phyloP scores from a whole-genome alignment of 2,797 vertebrate species.

The Champsocephalus esox region DNA sequence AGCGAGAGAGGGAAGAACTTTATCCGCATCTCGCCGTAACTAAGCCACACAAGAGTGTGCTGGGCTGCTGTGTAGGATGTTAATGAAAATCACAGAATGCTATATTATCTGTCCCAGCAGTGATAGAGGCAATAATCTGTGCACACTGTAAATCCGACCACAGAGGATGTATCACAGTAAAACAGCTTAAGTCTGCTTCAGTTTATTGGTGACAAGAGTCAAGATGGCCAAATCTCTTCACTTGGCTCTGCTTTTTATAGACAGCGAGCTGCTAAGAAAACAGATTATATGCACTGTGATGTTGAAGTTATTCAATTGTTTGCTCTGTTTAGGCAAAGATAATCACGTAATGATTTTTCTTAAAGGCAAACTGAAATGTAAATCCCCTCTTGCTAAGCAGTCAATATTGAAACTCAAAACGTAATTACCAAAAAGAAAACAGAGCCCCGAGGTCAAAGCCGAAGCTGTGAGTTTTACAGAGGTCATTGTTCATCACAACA shows the following conservation, averaged over 20 bases:
- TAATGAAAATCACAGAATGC: constrained; percentile 74
- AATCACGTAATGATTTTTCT: background rate
- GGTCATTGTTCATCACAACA: background rate
- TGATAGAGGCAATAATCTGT: constrained; percentile 75
- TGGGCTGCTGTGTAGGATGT: constrained; percentile 71
- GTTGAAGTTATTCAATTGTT: constrained; percentile 13
- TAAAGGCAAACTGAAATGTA: background rate
- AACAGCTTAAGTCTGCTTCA: constrained; percentile 63
- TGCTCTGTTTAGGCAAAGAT: constrained; percentile 3
- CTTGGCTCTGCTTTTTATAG: constrained; percentile 38
- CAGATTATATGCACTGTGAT: constrained; percentile 24
- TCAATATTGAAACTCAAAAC: background rate
- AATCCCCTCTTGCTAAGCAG: background rate
- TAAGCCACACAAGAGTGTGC: constrained; percentile 70
- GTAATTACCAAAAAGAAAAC: background rate
- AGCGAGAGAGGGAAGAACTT: constrained; percentile 46
- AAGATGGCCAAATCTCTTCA: constrained; percentile 47
- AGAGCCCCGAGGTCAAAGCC: background rate
- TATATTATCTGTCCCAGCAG: constrained; percentile 76
- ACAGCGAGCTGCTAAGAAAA: constrained; percentile 24
- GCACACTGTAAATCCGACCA: constrained; percentile 55
- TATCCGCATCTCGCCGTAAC: constrained; percentile 65
- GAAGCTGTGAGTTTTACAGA: background rate
- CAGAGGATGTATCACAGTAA: constrained; percentile 63
- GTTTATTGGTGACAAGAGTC: constrained; percentile 65